phyloP scores from a whole-genome alignment of 2,888 invertebrate genomes.

The Stegophylla sp. region DNA sequence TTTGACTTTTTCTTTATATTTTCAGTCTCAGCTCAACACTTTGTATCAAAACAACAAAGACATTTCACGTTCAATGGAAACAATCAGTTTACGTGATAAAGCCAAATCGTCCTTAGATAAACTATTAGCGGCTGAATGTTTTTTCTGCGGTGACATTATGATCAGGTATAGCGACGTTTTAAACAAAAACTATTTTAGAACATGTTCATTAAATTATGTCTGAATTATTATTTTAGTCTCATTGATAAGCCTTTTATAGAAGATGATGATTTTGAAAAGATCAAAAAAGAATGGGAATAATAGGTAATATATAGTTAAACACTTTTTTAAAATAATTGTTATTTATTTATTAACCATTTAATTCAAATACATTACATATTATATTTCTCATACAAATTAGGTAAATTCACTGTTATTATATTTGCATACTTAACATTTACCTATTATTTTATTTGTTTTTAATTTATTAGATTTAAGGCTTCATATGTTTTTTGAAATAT shows the following conservation, averaged over 20 bases:
- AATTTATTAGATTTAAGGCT: too few relatives aligned
- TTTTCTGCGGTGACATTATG: constrained; percentile 92
- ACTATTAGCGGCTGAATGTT: constrained; percentile 87
- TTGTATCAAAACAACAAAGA: constrained; percentile 45
- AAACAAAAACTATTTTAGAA: not conserved
- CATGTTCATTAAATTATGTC: constrained; percentile 26
- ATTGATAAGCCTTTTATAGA: constrained; percentile 89
- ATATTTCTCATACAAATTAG: not conserved
- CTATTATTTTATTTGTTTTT: too few relatives aligned
- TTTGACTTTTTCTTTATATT: not conserved
- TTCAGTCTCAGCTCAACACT: constrained; percentile 20
- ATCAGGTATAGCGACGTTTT: constrained; percentile 69
- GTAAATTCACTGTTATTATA: too few relatives aligned
- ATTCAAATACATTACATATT: not conserved
- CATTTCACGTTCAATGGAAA: constrained; percentile 64
- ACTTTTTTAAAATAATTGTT: too few relatives aligned
- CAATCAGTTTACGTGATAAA: constrained; percentile 68
- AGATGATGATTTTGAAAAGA: constrained; percentile 80
- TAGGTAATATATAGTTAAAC: not conserved
- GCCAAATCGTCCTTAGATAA: constrained; percentile 85
- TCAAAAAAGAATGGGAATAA: constrained; percentile 86
- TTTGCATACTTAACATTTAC: too few relatives aligned
- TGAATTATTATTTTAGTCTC: constrained; percentile 68
- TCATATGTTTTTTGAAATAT: too few relatives aligned
- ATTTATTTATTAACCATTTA: not conserved